Base-by-base conservation (phyloP, 2,797 vertebrate genomes). In the Oreonectes daqikongensis region DNA sequence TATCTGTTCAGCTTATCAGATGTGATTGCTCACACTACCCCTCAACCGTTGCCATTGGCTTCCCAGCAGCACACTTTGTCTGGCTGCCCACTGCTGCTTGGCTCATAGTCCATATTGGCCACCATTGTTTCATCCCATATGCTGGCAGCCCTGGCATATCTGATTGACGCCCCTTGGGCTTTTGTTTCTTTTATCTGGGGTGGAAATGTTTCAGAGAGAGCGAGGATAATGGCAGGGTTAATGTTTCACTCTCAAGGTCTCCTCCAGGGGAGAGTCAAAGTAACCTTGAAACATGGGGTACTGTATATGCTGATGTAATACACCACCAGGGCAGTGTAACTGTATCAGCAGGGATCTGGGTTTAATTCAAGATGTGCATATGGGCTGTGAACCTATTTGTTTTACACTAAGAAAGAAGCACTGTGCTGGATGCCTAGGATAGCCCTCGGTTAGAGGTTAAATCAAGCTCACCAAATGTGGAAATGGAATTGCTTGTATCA, bases 11-110 rank as follows among this genome's bases (percentile, higher is more conserved):
- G 26, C 28, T n/a, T 40, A 68, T 72, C 67, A 64, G 71, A 80
- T 48, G 66, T 30, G 68, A 81, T 59, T 67, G 32, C 59, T 64
- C 60, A 28, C 59, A 74, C 35, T 42, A 50, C 72, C 75, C 53
- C 72, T 44, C 55, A 59, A 77, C 59, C 57, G 48, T 46, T 63
- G 52, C 55, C 24, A 55, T 32, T 78, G 67, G 68, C 65, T 80
- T 79, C 68, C 75, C 50, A 18, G 12, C 50, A 64, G 28, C 2
- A 4, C 57, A 75, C 40, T 40, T 80, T 59, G 50, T 80, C 59
- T 75, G 75, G 71, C 80, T 82, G 77, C 67, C 44, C 67, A 69
- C 61, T 71, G 67, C 71, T 75, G 77, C 68, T 69, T 78, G 74
- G 59, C 68, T 72, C 77, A 44, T 70, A 69, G 50, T 69, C 68